A percentile compares a stretch with the other conserved stretches of the same genome.
Evolutionary conservation across 2,113 vertebrate species (phyloP).

Genomic region (Hemibagrus wyckioides): DNA sequence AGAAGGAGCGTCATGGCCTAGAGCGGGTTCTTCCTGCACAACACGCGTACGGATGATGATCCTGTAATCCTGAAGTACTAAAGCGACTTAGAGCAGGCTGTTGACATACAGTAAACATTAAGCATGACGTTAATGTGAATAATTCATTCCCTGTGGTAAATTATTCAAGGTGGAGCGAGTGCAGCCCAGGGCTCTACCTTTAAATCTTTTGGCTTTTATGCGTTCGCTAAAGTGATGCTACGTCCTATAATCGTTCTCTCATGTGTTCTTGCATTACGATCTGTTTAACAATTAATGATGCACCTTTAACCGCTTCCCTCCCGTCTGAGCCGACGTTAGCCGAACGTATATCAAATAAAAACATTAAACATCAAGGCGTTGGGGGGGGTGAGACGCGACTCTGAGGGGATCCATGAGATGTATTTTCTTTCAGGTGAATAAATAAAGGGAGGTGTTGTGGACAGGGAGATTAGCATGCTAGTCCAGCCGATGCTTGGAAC

Average conservation of each 20-base stretch:
- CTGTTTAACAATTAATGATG: constrained; percentile 49
- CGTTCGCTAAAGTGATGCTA: constrained; percentile 13
- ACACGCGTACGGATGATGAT: constrained; percentile 40
- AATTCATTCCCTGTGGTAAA: constrained; percentile 64
- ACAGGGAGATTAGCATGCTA: neutral
- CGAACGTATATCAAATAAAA: neutral
- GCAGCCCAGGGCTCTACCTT: constrained; percentile 7
- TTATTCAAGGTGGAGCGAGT: constrained; percentile 63
- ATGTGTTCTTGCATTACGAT: constrained; percentile 28
- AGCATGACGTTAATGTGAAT: constrained; percentile 70
- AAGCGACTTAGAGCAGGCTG: constrained; percentile 52
- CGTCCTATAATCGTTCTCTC: constrained; percentile 21
- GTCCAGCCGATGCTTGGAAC: neutral
- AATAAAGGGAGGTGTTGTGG: neutral
- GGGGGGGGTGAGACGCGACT: too few species aligned
- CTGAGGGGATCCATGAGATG: neutral
- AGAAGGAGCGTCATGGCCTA: constrained; percentile 29
- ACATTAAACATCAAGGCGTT: neutral
- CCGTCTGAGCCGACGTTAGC: neutral
- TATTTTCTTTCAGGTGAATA: neutral
- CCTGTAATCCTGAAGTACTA: constrained; percentile 54
- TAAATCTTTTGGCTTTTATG: constrained; percentile 44
- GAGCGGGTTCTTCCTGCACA: neutral
- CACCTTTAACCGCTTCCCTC: neutral
- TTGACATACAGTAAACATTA: constrained; percentile 61